These are phyloP conservation scores for Protosalanx chinensis DNA, from an alignment of 2,797 vertebrate species.

Conservation along the genomic window DNA sequence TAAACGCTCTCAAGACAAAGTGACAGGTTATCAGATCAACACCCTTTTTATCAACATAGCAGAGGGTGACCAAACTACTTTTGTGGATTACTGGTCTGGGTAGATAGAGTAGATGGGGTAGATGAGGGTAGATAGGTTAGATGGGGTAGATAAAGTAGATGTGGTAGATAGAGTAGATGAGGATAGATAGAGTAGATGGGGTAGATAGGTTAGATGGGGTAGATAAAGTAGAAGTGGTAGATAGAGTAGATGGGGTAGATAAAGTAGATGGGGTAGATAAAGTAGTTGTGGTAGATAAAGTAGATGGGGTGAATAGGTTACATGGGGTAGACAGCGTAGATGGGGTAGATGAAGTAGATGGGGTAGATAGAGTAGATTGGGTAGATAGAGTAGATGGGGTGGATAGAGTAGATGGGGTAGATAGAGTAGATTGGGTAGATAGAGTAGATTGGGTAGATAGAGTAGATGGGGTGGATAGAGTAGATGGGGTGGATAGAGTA, in stretches of 20 bases:
- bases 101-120: neutral
- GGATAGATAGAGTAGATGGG: neutral
- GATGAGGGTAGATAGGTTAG: neutral
- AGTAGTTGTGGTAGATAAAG: neutral
- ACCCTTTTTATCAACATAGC: neutral
- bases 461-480: neutral
- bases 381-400: neutral
- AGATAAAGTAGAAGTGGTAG: neutral
- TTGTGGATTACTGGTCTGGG: neutral
- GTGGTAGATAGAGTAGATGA: neutral
- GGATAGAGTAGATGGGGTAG: too few species aligned
- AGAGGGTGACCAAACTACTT: neutral
- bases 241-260: neutral
- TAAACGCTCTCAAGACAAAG: neutral
- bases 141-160: too few species aligned
- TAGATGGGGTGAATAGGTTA: neutral
- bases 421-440: neutral
- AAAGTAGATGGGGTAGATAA: too few species aligned
- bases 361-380: neutral
- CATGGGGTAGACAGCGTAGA: neutral
- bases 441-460: neutral
- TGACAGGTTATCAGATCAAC: neutral
- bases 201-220: neutral
- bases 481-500: too few species aligned
- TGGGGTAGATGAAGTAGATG: neutral